Base-by-base conservation (phyloP, 2,797 vertebrate species). In the Oryzias dopingdopingensis region DNA sequence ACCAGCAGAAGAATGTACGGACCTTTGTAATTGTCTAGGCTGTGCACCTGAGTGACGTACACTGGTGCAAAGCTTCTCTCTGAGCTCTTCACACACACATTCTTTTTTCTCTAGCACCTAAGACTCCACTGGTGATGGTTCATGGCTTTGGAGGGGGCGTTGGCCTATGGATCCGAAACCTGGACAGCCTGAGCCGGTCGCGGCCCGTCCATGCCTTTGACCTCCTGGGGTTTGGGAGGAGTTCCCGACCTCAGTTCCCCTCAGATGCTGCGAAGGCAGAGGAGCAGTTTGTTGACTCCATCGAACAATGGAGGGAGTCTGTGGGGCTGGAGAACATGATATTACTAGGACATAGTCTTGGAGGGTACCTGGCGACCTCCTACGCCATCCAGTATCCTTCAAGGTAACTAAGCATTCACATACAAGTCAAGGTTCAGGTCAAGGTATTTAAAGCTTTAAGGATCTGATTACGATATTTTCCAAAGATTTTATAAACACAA, bases 141-240 rank as follows among this genome's bases (percentile, higher is more conserved):
- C 95, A 97, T 0, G 95, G 95, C 23, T 97, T 97, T 32, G 95
- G 94, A 43, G 95, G 95, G 2, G 95, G 95, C 0, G 92, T 97
- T 0, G 94, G 95, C 4, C 90, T 97, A 37, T 97, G 95, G 95
- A 89, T 96, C 80, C 90, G 93, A 67, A 96, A 96, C 80, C 74
- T 96, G 69, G 94, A 96, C 7, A 16, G 82, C 0, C 83, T 96
- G 70, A 92, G 93, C 60, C 53, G 62, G 17, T 90, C 86, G 0
- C 85, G 94, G 50, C 79, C 91, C 0, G 82, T 95, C 45, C 87
- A 91, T 5, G 91, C 93, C 53, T 95, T 97, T 4, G 95, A 97
- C 83, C 92, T 97, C 59, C 88, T 96, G 41, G 95, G 95, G 40
- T 97, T 97, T 0, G 95, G 95, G 16, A 85, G 95, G 57, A 96